A percentile compares a stretch with the other conserved stretches of the same genome.
These are phyloP conservation scores for Amia ocellicauda DNA, from an alignment of 2,113 vertebrate species.

Conservation along the genomic window DNA sequence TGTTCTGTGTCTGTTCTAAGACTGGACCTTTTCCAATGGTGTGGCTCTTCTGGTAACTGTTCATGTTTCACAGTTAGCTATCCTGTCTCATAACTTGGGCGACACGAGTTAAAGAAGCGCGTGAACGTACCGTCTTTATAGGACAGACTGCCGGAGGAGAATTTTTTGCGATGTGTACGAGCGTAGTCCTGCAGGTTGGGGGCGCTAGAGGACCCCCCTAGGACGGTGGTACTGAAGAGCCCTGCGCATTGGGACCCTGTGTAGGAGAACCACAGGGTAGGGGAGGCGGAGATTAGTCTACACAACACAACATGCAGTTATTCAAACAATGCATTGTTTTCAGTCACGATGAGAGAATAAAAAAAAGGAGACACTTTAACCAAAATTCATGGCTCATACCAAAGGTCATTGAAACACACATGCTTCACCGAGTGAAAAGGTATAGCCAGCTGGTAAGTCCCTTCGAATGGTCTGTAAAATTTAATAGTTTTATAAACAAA, in stretches of 20 bases:
- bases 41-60: background rate
- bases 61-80: background rate
- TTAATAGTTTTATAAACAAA: background rate
- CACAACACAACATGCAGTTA: slow-evolving; percentile 68
- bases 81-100: slow-evolving; percentile 13
- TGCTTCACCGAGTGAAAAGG: slow-evolving; percentile 1
- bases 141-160: slow-evolving; percentile 87
- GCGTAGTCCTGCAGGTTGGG: slow-evolving; percentile 99
- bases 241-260: slow-evolving; percentile 98
- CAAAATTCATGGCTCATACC: slow-evolving; percentile 11
- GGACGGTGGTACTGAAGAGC: slow-evolving; percentile 98
- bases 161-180: slow-evolving; percentile 96
- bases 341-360: slow-evolving; percentile 13
- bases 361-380: slow-evolving; percentile 17
- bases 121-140: slow-evolving; percentile 96
- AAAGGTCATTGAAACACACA: slow-evolving; percentile 10
- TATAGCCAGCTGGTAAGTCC: slow-evolving; percentile 1
- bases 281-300: slow-evolving; percentile 68
- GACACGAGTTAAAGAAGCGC: slow-evolving; percentile 21
- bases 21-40: too few species aligned
- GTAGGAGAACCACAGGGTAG: slow-evolving; percentile 41
- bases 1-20: background rate
- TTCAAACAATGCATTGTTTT: slow-evolving; percentile 38
- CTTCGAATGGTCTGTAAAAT: slow-evolving; percentile 3
- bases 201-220: slow-evolving; percentile 97